Evolutionary conservation across 2,888 invertebrate species (phyloP).

Genomic region (Bembecia ichneumoniformis): DNA sequence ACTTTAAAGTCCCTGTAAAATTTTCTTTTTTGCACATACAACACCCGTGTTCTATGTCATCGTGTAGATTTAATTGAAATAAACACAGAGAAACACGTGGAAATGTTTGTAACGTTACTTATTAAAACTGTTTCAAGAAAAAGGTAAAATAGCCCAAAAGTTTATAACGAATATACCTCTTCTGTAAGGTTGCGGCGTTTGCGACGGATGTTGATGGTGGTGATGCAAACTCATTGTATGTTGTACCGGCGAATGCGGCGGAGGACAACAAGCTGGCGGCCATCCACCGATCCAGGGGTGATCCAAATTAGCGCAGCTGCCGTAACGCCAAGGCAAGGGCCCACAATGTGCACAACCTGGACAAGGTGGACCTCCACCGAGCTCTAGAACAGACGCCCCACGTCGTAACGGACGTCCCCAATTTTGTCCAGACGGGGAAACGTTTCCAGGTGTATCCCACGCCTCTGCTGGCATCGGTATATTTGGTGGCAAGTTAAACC

Average conservation of each 20-base stretch:
- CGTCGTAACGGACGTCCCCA: constrained; percentile 54
- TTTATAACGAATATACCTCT: constrained; percentile 35
- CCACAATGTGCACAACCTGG: constrained; percentile 26
- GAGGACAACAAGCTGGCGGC: constrained; percentile 24
- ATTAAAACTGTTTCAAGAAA: too few relatives aligned
- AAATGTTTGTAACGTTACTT: too few relatives aligned
- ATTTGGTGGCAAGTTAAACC: constrained; percentile 41
- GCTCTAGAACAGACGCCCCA: constrained; percentile 55
- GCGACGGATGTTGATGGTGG: constrained; percentile 36
- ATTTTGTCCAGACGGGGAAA: constrained; percentile 19
- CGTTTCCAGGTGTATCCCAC: constrained; percentile 41
- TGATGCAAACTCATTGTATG: constrained; percentile 14
- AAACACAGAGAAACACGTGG: too few relatives aligned
- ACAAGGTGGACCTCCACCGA: constrained; percentile 32
- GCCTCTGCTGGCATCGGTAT: constrained; percentile 30
- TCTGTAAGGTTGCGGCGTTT: constrained; percentile 55
- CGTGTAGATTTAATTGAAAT: too few relatives aligned
- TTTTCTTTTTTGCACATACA: too few relatives aligned
- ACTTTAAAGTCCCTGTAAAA: too few relatives aligned
- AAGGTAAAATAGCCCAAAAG: not conserved
- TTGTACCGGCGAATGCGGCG: constrained; percentile 24
- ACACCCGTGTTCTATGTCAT: too few relatives aligned
- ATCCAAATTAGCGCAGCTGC: constrained; percentile 59
- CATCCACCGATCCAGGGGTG: constrained; percentile 33
- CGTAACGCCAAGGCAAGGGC: constrained; percentile 49